Base-by-base conservation (phyloP, 2,113 vertebrate genomes). In the Cisticola juncidis region DNA sequence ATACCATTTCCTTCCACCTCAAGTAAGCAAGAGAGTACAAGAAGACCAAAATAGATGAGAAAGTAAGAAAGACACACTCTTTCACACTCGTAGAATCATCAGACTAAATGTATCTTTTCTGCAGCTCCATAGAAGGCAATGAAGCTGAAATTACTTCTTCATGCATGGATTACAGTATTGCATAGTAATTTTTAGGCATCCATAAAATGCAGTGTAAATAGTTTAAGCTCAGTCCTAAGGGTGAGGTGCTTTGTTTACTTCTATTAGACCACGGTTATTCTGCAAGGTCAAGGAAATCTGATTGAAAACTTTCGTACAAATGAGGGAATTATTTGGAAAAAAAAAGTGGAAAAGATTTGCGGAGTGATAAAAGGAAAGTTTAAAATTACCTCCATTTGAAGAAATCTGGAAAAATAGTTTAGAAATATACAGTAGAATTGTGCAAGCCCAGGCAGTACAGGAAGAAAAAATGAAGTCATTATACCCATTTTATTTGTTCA, bases 131-230 rank as follows among this genome's bases (percentile, higher is more conserved):
- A 71, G 84, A 92, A 85, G 74, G 93, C 81, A 92, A 44, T 38
- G 81, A 85, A 91, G 74, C 76, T 91, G 89, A 90, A 95, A 90
- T 88, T 73, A 88, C 62, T 65, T 85, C 62, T 91, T 94, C 87
- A 73, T 82, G 81, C 84, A 83, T 72, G 84, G 89, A 82, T 90
- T 92, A 68, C 11, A 3, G 61, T 60, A 69, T 53, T 87, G 54
- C 50, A 0, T 24, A 65, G 78, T 91, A 70, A 89, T 76, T 95
- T 92, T 82, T 82, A 65, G 73, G 86, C 78, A 89, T 85, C 66
- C 71, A 85, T 89, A 87, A 95, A 95, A 87, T 65, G 78, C 70
- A 80, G 36, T 61, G 28, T 69, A 87, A 94, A 78, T 85, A 87
- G 61, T 69, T 92, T 36, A 50, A 45, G 65, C n/a, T 82, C 45